Conservation (phyloP, 2,888 invertebrate genomes). For the Apamea sordens region DNA sequence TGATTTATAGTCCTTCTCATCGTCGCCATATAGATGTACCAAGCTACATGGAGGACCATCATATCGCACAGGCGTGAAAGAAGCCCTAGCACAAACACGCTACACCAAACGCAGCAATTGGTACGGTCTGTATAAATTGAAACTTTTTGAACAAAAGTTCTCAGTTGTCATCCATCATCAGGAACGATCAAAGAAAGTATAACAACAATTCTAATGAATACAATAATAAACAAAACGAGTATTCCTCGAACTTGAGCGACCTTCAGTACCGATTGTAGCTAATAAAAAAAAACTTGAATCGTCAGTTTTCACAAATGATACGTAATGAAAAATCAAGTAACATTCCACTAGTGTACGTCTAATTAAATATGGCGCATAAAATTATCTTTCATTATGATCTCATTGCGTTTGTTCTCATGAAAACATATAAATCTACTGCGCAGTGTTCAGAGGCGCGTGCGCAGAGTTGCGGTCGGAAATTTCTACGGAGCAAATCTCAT, state of each 20-base stretch:
- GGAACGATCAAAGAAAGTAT: background rate
- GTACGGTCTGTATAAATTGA: background rate
- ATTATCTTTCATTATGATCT: conserved; percentile 67
- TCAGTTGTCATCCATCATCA: background rate
- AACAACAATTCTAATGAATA: conserved; percentile 25
- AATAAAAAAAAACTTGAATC: conserved; percentile 4
- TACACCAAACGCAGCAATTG: background rate
- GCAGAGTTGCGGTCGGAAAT: conserved; percentile 28
- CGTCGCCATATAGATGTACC: conserved; percentile 26
- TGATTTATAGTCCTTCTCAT: conserved; percentile 56
- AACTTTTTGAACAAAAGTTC: conserved; percentile 2
- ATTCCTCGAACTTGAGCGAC: conserved; percentile 32
- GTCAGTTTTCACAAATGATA: conserved; percentile 44
- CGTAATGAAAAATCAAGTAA: conserved; percentile 54
- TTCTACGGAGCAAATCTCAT: conserved; percentile 22
- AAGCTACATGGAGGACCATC: conserved; percentile 15
- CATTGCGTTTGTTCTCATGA: conserved; percentile 63
- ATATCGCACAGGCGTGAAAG: conserved; percentile 22
- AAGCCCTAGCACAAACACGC: conserved; percentile 8
- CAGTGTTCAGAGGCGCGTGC: conserved; percentile 27
- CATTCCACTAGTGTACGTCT: conserved; percentile 45
- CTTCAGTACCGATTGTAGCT: conserved; percentile 30
- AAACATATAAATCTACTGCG: conserved; percentile 50
- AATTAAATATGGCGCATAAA: conserved; percentile 59
- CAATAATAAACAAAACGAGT: conserved; percentile 14